Conservation (phyloP, 2,113 vertebrate species). For the Jaculus jaculus region DNA sequence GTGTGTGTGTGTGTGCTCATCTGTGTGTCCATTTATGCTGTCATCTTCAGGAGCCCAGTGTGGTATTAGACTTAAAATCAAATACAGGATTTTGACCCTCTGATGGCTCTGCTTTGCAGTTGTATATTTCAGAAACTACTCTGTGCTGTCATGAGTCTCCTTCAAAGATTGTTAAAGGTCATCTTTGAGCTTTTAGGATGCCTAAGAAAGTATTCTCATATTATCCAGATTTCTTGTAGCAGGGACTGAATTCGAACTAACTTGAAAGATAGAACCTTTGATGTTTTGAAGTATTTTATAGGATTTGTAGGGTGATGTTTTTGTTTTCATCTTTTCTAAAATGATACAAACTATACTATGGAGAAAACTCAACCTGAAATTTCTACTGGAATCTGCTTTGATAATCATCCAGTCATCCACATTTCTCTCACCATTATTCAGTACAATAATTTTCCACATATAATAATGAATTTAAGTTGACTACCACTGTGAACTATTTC, state of each 20-base stretch:
- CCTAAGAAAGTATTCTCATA: neutral
- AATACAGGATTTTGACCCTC: neutral
- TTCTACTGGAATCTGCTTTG: neutral
- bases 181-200: neutral
- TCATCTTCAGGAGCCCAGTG: neutral
- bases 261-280: neutral
- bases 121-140: neutral
- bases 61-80: neutral
- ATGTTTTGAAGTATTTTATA: neutral
- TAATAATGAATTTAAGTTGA: constrained; percentile 36
- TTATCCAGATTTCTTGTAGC: neutral
- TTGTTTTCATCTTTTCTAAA: constrained; percentile 20
- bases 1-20: neutral
- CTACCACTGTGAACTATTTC: constrained; percentile 7
- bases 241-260: neutral
- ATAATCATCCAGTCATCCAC: neutral
- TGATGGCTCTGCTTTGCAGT: neutral
- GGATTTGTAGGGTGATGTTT: neutral
- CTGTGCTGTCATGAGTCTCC: neutral
- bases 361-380: neutral
- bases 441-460: neutral
- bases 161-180: neutral
- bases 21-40: neutral
- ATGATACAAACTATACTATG: neutral
- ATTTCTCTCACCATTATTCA: neutral